These are phyloP conservation scores for Brachionus sp. DNA, from an alignment of 1,140 invertebrate species.

Conservation along the genomic window DNA sequence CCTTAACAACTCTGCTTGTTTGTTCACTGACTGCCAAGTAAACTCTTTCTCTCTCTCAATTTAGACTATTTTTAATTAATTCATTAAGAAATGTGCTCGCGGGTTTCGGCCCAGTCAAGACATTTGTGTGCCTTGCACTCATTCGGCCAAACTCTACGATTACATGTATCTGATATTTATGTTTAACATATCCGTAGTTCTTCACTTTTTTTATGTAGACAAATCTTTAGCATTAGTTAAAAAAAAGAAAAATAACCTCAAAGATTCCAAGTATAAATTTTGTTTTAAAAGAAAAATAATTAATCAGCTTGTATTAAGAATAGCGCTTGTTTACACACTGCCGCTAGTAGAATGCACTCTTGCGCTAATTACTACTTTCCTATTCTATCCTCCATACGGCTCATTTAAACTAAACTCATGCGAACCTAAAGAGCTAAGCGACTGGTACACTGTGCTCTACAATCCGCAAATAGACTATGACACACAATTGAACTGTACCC, in stretches of 20 bases:
- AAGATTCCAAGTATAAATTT: background rate
- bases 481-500: constrained; percentile 18
- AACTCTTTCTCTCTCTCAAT: background rate
- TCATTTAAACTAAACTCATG: background rate
- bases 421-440: background rate
- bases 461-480: constrained; percentile 34
- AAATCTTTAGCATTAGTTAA: constrained; percentile 11
- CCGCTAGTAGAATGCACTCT: background rate
- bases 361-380: background rate
- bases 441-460: constrained; percentile 32
- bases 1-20: background rate
- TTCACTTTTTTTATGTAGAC: constrained; percentile 4
- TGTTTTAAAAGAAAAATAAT: background rate
- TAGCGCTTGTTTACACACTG: background rate
- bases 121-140: background rate
- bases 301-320: background rate
- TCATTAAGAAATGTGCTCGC: background rate
- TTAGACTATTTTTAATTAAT: background rate
- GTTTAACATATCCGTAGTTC: background rate
- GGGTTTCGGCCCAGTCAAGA: background rate
- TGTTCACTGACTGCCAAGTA: constrained; percentile 34
- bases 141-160: background rate
- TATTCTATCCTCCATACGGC: constrained; percentile 12
- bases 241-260: constrained; percentile 32
- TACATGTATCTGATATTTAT: constrained; percentile 36